A percentile compares a stretch with the other conserved stretches of the same genome.
These are phyloP conservation scores for Synergus laeviventris DNA, from an alignment of 2,888 invertebrate species.

Conservation along the genomic window DNA sequence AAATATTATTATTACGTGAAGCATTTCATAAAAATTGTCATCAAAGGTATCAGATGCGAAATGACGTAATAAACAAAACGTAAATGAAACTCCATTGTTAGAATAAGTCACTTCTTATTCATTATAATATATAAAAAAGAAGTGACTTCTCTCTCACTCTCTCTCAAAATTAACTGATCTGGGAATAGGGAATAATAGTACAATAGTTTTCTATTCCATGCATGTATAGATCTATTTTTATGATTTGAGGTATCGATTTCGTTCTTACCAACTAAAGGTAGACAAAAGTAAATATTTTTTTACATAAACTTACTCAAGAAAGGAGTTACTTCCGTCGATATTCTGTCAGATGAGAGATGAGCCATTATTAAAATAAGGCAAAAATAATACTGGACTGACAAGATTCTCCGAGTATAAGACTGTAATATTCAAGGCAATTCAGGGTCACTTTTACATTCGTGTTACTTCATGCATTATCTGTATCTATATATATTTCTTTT, in stretches of 20 bases:
- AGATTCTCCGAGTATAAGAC: background rate
- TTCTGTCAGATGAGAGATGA: conserved; percentile 1
- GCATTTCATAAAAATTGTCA: background rate
- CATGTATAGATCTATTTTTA: background rate
- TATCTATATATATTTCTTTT: too few relatives aligned
- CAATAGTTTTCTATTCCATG: background rate
- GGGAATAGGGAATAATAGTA: too few relatives aligned
- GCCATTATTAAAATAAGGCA: background rate
- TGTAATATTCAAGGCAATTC: background rate
- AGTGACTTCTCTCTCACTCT: too few relatives aligned
- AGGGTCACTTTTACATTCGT: background rate
- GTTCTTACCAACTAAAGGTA: conserved; percentile 1
- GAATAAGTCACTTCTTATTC: background rate
- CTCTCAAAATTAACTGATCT: background rate
- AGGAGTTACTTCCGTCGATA: conserved; percentile 10
- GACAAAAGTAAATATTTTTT: background rate
- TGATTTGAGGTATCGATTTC: background rate
- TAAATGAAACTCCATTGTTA: background rate
- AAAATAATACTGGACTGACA: conserved; percentile 2
- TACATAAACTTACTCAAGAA: conserved; percentile 20
- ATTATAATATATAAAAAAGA: background rate
- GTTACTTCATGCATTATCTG: too few relatives aligned
- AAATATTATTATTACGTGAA: background rate
- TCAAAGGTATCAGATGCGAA: background rate
- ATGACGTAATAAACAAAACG: background rate